Evolutionary conservation across 37 sponge, comb jelly and placozoan species (phyloP), one percentile per base, ranked within the genome.

Genomic region (Agelas oroides): DNA sequence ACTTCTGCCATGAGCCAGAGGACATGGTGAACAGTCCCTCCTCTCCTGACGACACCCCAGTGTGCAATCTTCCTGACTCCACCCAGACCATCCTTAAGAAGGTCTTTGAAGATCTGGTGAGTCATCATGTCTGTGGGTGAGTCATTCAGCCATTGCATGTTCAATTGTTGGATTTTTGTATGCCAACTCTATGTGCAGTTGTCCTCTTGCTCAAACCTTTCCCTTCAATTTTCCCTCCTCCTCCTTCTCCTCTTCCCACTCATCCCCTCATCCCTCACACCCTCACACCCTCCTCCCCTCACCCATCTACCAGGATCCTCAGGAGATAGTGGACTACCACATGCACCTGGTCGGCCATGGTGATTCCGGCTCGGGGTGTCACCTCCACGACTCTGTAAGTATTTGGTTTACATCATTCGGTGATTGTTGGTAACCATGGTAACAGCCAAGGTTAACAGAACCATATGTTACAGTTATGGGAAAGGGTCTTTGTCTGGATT

Each of bases 281-380:
- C 46, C 46, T 12, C 46, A 46, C 46, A 46, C 5, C 2, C 28
- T 40, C 54, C 53, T 2, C 8, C 73, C 53, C 23, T 2, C 23
- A 19, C 72, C 41, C 38, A 15, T 46, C 38, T 3, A 38, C 19
- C 69, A 91, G 92, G 80, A 77, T 72, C 88, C 90, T 0, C 25
- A 34, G 36, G 91, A 92, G 36, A 62, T 93, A 17, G 89, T 96
- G 30, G 96, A 96, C 82, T 96, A 96, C 64, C 96, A 96, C 73
- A 85, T 86, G 17, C 96, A 96, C 73, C 35, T 96, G 24, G 87
- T 96, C 0, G 96, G 96, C 17, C 94, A 95, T 62, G 89, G 87
- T 18, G 92, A 91, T 64, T 53, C 78, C 15, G 95, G 92, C 0
- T 89, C 94, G 20, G 76, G 74, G 2, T 93, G 93, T 83, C 67